Percentiles rank a stretch among this genome's conserved stretches.
phyloP scores from a whole-genome alignment of 2,797 vertebrate species.

The Rhabdomys pumilio region DNA sequence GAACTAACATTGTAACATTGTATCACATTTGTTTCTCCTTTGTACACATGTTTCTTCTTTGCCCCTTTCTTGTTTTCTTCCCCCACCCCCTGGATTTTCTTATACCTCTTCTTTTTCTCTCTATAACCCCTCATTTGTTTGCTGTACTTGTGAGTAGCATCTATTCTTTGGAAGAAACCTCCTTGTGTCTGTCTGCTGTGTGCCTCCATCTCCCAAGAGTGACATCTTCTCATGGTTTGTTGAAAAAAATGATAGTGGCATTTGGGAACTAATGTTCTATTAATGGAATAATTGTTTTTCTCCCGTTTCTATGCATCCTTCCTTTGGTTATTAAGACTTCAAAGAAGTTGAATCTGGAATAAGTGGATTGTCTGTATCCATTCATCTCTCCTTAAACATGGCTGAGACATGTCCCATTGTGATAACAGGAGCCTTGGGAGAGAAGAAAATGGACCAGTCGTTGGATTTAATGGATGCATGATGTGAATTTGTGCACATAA shows the following conservation, averaged over 20 bases:
- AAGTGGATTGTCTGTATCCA: constrained; percentile 13
- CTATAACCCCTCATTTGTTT: not conserved
- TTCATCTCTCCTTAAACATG: not conserved
- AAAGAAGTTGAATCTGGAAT: constrained; percentile 9
- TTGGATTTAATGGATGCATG: not conserved
- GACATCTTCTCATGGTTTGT: not conserved
- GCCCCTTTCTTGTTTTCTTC: not conserved
- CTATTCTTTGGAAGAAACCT: not conserved
- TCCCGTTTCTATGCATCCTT: not conserved
- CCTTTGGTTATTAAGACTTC: constrained; percentile 56
- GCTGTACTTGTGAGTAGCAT: not conserved
- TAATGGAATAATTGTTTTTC: constrained; percentile 35
- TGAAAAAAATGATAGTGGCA: constrained; percentile 39
- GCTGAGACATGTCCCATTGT: not conserved
- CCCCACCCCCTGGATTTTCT: not conserved
- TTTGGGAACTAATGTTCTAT: not conserved
- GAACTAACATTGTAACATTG: not conserved
- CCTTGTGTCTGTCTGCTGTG: not conserved
- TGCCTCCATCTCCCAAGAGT: not conserved
- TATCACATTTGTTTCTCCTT: not conserved
- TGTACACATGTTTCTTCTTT: not conserved
- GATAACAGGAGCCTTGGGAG: not conserved
- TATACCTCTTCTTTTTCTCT: constrained; percentile 2
- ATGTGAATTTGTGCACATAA: not conserved
- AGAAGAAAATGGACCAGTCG: not conserved